Conservation (phyloP, 2,113 vertebrate species). For the Sterna hirundo region DNA sequence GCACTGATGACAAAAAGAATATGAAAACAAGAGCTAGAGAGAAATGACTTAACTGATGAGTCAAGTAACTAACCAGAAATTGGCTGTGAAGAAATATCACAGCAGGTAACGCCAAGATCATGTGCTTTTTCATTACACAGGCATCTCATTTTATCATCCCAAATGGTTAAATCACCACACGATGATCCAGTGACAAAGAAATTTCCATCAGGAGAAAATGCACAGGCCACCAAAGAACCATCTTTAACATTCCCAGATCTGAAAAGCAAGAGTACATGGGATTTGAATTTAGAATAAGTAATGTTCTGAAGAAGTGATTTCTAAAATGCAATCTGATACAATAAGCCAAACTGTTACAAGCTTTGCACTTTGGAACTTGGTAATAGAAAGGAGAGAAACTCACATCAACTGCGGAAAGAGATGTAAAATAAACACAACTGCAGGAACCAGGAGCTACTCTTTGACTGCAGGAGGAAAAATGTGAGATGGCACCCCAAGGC, state of each 20-base stretch:
- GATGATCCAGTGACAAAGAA: constrained; percentile 90
- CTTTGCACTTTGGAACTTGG: not conserved
- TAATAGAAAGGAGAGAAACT: not conserved
- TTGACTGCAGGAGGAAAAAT: not conserved
- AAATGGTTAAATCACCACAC: constrained; percentile 86
- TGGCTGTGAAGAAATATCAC: constrained; percentile 79
- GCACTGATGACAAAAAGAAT: not conserved
- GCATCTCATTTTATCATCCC: constrained; percentile 82
- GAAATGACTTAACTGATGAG: not conserved
- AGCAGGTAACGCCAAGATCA: constrained; percentile 91
- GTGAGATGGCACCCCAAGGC: not conserved
- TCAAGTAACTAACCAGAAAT: constrained; percentile 74
- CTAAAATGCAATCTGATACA: not conserved
- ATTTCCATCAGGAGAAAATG: constrained; percentile 81
- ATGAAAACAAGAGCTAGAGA: not conserved
- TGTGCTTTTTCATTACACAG: constrained; percentile 88
- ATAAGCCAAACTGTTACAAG: not conserved
- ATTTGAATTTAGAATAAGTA: not conserved
- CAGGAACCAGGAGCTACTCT: not conserved
- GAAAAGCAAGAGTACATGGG: constrained; percentile 28
- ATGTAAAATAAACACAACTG: not conserved
- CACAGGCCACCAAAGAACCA: constrained; percentile 89
- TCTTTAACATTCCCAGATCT: constrained; percentile 85
- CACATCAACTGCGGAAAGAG: not conserved
- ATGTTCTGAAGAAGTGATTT: not conserved